Evolutionary conservation across 2,888 invertebrate genomes (phyloP).

Genomic region (Carpatolechia fugitivella): DNA sequence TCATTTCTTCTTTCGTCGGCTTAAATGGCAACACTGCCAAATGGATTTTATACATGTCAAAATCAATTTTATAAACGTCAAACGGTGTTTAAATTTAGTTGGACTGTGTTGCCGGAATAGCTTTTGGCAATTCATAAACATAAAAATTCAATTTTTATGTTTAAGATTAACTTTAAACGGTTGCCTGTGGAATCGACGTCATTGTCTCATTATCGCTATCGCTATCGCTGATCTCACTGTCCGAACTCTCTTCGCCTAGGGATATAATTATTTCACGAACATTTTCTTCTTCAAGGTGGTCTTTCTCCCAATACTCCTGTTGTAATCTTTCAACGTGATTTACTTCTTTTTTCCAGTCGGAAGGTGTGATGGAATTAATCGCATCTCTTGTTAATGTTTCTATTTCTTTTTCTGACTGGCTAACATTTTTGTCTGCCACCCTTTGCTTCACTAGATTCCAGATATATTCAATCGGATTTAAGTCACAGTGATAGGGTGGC

Average conservation of each 20-base stretch:
- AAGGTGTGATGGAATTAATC: constrained; percentile 21
- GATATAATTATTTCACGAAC: constrained; percentile 15
- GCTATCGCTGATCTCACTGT: constrained; percentile 9
- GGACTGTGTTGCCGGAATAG: too few relatives aligned
- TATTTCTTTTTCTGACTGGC: constrained; percentile 23
- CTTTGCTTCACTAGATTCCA: constrained; percentile 32
- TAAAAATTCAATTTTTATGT: too few relatives aligned
- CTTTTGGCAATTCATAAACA: too few relatives aligned
- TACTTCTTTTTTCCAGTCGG: constrained; percentile 27
- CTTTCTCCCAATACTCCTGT: constrained; percentile 21
- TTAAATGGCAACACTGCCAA: too few relatives aligned
- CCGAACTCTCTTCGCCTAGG: constrained; percentile 19
- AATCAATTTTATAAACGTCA: too few relatives aligned
- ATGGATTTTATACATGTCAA: too few relatives aligned
- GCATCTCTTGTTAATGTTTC: constrained; percentile 27
- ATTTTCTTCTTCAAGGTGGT: constrained; percentile 18
- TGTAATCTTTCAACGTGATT: constrained; percentile 22
- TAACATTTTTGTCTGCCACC: constrained; percentile 34
- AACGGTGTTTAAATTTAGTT: too few relatives aligned
- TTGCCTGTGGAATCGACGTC: too few relatives aligned
- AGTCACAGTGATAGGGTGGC: not conserved
- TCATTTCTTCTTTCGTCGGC: too few relatives aligned
- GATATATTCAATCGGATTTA: constrained; percentile 19
- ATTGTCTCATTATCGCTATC: constrained; percentile 17
- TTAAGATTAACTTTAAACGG: too few relatives aligned